These are phyloP conservation scores for Oeneis ivallda DNA, from an alignment of 2,888 invertebrate genomes.

Conservation along the genomic window DNA sequence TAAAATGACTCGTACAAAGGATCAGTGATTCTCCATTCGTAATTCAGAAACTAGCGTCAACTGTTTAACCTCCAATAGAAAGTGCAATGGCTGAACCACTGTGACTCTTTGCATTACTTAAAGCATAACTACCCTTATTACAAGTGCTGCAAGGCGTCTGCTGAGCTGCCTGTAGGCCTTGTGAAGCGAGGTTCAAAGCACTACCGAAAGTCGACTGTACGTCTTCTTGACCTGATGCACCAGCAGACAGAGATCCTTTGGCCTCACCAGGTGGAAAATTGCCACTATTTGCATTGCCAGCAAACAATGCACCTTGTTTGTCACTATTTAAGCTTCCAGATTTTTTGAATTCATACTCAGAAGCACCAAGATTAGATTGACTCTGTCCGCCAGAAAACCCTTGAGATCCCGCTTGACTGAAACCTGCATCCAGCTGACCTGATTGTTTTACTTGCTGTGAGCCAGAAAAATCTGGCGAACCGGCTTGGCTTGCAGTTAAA, in stretches of 20 bases:
- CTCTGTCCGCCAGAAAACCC: neutral
- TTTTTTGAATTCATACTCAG: constrained; percentile 1
- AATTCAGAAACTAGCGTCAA: neutral
- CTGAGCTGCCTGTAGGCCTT: constrained; percentile 55
- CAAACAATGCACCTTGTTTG: neutral
- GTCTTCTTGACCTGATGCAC: constrained; percentile 31
- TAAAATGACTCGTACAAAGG: no score
- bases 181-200: constrained; percentile 60
- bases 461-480: neutral
- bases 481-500: neutral
- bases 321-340: neutral
- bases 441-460: neutral
- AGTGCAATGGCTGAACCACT: constrained; percentile 68
- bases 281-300: constrained; percentile 7
- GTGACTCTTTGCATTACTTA: constrained; percentile 71
- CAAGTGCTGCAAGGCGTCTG: constrained; percentile 60
- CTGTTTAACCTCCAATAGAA: constrained; percentile 62
- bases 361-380: neutral
- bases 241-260: constrained; percentile 1
- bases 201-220: constrained; percentile 53
- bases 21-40: no score
- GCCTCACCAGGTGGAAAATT: neutral
- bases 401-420: neutral
- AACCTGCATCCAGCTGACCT: neutral
- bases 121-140: constrained; percentile 63